These are phyloP conservation scores for Falco rusticolus DNA, from an alignment of 2,797 vertebrate genomes.

Conservation along the genomic window DNA sequence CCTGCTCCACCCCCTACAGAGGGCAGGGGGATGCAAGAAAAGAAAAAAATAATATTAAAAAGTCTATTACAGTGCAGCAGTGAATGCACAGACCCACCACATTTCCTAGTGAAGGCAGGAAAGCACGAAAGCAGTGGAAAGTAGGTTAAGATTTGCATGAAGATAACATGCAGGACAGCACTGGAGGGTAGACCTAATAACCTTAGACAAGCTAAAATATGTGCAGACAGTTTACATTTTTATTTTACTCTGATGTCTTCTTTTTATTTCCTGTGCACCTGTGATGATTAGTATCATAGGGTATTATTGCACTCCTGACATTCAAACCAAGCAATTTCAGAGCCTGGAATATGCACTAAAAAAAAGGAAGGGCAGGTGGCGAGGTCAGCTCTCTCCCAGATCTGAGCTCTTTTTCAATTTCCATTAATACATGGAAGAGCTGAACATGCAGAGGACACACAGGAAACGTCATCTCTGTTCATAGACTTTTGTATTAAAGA, in stretches of 20 bases:
- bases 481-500: not conserved
- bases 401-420: not conserved
- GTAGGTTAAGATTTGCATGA: not conserved
- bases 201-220: not conserved
- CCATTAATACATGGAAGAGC: not conserved
- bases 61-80: not conserved
- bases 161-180: not conserved
- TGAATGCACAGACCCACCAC: accelerated
- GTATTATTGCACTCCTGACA: not conserved
- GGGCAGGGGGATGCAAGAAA: accelerated
- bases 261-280: not conserved
- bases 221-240: not conserved
- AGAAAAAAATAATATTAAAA: not conserved
- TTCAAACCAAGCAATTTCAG: not conserved
- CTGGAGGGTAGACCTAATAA: not conserved
- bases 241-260: not conserved
- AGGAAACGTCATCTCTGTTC: conserved; percentile 8
- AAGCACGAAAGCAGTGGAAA: not conserved
- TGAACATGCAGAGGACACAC: not conserved
- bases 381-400: not conserved
- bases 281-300: not conserved
- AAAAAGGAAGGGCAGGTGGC: not conserved
- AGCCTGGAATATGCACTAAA: not conserved
- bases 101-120: not conserved
- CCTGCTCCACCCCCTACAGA: not conserved